These are phyloP conservation scores for Calypte anna DNA, from an alignment of 2,113 vertebrate genomes.

Conservation along the genomic window DNA sequence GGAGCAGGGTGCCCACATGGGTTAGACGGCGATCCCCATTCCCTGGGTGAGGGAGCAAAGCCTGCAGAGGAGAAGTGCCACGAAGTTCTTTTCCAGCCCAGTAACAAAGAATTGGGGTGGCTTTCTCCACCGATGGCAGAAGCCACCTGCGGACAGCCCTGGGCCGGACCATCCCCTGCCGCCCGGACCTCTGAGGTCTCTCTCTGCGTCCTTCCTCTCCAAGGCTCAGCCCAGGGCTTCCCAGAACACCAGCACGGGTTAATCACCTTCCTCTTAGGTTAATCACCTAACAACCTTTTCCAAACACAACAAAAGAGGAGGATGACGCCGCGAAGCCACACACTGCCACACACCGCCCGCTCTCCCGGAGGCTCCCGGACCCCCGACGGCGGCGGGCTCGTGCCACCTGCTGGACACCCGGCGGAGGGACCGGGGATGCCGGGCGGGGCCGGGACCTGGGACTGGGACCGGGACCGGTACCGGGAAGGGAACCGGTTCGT, in stretches of 20 bases:
- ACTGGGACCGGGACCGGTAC: no score
- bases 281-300: no score
- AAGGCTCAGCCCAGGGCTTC: neutral
- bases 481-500: accelerated
- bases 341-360: neutral
- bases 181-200: accelerated
- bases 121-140: neutral
- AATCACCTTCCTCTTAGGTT: no score
- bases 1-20: neutral
- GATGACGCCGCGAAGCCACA: neutral
- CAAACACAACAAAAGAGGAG: no score
- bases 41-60: neutral
- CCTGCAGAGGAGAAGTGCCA: neutral
- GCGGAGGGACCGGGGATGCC: neutral
- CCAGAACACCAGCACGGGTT: neutral
- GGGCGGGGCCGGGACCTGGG: no score
- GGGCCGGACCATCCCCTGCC: neutral
- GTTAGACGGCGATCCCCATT: no score
- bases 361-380: neutral
- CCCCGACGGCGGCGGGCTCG: neutral
- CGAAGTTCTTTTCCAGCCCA: accelerated
- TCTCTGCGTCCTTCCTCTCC: no score
- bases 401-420: conserved; percentile 19
- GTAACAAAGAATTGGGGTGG: no score
- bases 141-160: neutral